Conservation (phyloP, 2,888 invertebrate species). For the Macaria liturata region DNA sequence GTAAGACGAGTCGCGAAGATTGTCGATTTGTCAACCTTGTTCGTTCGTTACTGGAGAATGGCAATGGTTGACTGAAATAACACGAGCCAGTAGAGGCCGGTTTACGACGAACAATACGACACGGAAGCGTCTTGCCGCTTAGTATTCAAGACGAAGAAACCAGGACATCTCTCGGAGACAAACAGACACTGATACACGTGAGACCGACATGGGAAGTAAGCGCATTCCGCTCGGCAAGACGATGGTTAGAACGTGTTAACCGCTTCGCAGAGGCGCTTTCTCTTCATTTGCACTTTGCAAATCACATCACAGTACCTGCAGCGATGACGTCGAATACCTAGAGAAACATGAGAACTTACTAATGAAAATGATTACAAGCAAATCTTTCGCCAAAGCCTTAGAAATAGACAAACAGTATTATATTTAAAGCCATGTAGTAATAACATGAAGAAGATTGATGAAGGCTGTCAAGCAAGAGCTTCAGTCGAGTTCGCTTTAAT, state of each 20-base stretch:
- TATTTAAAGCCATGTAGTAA: background rate
- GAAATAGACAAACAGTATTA: too few species aligned
- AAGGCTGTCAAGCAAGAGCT: slow-evolving; percentile 6
- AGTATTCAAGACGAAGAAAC: slow-evolving; percentile 15
- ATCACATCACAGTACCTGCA: slow-evolving; percentile 7
- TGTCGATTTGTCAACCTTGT: slow-evolving; percentile 45
- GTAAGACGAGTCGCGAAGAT: slow-evolving; percentile 41
- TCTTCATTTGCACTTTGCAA: slow-evolving; percentile 20
- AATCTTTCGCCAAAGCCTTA: too few species aligned
- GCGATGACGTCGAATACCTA: too few species aligned
- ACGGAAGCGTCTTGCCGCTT: slow-evolving; percentile 14
- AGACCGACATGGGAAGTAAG: slow-evolving; percentile 17
- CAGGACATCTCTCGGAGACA: slow-evolving; percentile 9
- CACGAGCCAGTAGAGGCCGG: slow-evolving; percentile 5
- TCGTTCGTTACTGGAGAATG: slow-evolving; percentile 37
- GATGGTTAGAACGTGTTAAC: slow-evolving; percentile 20
- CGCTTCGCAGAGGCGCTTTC: slow-evolving; percentile 14
- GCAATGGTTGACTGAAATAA: slow-evolving; percentile 24
- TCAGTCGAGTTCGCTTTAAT: slow-evolving; percentile 1
- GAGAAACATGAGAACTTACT: too few species aligned
- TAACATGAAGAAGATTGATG: slow-evolving; percentile 9
- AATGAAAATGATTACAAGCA: too few species aligned
- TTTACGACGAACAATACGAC: slow-evolving; percentile 13
- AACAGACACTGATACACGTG: slow-evolving; percentile 5
- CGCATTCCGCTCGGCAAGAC: slow-evolving; percentile 7